These are phyloP conservation scores for Halcyon leucocephala DNA, from an alignment of 2,797 vertebrate species.

Conservation along the genomic window DNA sequence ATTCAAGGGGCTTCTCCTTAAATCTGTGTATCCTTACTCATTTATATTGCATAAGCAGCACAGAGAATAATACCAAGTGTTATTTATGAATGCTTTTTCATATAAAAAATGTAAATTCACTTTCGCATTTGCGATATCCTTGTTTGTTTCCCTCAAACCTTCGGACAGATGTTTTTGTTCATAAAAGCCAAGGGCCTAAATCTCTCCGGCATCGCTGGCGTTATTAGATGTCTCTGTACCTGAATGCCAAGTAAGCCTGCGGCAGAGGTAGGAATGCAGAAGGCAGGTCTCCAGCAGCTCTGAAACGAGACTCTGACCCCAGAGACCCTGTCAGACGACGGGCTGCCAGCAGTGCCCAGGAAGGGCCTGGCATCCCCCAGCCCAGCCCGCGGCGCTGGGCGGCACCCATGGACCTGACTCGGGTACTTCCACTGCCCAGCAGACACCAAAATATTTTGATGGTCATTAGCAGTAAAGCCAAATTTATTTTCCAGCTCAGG, in stretches of 20 bases:
- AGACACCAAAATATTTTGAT: too few species aligned
- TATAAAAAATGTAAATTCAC: neutral
- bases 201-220: neutral
- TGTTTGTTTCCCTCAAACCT: neutral
- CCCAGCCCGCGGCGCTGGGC: neutral
- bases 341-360: neutral
- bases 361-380: neutral
- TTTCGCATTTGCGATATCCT: neutral
- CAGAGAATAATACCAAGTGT: neutral
- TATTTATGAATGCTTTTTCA: neutral
- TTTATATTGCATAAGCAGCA: neutral
- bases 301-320: neutral
- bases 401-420: neutral
- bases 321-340: rapidly evolving
- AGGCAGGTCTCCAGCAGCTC: neutral
- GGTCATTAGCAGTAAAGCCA: neutral
- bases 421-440: too few species aligned
- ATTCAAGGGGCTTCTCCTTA: neutral
- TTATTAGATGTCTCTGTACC: neutral
- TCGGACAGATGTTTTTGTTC: neutral
- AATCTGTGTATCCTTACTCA: neutral
- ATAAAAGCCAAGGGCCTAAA: neutral
- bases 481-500: neutral
- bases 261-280: neutral
- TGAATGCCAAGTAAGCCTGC: neutral